Conservation (phyloP, 2,888 invertebrate genomes). For the Suillia variegata region DNA sequence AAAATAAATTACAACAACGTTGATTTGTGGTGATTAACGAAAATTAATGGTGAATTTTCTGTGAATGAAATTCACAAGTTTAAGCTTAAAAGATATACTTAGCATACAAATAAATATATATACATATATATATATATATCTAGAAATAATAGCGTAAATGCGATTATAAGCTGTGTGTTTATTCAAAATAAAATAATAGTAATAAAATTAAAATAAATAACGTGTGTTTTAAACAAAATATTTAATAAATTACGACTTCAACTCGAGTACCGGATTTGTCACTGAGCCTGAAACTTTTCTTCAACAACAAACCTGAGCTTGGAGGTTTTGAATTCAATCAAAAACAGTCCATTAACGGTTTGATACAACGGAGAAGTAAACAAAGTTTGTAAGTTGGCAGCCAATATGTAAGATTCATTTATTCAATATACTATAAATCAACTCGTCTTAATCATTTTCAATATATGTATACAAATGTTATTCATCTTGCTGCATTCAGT, state of each 20-base stretch:
- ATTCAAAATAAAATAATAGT: constrained; percentile 17
- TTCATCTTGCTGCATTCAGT: no score
- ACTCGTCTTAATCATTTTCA: no score
- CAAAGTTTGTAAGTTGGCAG: neutral
- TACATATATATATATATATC: neutral
- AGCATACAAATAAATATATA: constrained; percentile 11
- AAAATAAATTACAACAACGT: no score
- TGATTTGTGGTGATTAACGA: no score
- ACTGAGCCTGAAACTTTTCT: neutral
- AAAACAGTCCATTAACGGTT: constrained; percentile 22
- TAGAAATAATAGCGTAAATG: neutral
- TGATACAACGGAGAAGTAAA: constrained; percentile 1
- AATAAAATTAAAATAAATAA: no score
- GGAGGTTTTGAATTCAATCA: constrained; percentile 18
- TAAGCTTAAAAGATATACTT: constrained; percentile 22
- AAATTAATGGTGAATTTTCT: no score
- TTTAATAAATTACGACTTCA: no score
- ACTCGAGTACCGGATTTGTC: neutral
- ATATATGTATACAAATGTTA: no score
- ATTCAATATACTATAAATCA: no score
- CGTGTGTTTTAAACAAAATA: no score
- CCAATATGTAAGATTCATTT: neutral
- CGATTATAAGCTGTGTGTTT: no score
- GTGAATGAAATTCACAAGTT: constrained; percentile 12
- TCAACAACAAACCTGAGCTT: constrained; percentile 5